Conservation (phyloP, 2,888 invertebrate species). For the Acleris laterana region DNA sequence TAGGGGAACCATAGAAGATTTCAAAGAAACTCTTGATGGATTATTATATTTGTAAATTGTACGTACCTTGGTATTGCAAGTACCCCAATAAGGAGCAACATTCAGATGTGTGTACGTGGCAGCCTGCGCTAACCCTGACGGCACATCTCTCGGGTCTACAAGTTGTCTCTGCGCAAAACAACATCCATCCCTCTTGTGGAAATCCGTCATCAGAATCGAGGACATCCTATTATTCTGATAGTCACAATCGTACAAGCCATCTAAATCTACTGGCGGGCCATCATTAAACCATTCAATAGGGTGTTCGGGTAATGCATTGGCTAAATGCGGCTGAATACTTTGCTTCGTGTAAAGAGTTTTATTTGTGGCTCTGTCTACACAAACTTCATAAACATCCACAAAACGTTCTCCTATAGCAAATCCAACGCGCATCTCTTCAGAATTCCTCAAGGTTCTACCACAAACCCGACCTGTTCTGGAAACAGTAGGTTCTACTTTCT, state of each 20-base stretch:
- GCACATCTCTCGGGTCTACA: constrained; percentile 56
- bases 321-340: constrained; percentile 41
- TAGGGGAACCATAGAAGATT: too few relatives aligned
- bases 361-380: constrained; percentile 49
- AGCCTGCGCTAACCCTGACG: constrained; percentile 54
- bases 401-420: constrained; percentile 42
- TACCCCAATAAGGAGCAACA: constrained; percentile 63
- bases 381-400: constrained; percentile 54
- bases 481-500: constrained; percentile 43
- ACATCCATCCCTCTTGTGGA: constrained; percentile 48
- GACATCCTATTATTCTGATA: constrained; percentile 47
- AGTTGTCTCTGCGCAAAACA: constrained; percentile 59
- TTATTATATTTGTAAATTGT: too few relatives aligned
- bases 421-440: constrained; percentile 51
- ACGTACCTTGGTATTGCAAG: constrained; percentile 53
- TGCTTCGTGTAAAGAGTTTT: constrained; percentile 52
- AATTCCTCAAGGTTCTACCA: constrained; percentile 34
- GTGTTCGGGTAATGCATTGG: constrained; percentile 40
- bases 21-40: too few relatives aligned
- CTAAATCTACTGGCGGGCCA: constrained; percentile 44
- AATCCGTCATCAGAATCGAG: constrained; percentile 37
- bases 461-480: constrained; percentile 45
- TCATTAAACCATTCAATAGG: constrained; percentile 45
- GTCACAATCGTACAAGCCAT: constrained; percentile 51
- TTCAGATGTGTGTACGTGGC: constrained; percentile 57